Evolutionary conservation across 2,888 invertebrate genomes (phyloP), one percentile per base, ranked within the genome.

Genomic region (Drosophila mayaguana): DNA sequence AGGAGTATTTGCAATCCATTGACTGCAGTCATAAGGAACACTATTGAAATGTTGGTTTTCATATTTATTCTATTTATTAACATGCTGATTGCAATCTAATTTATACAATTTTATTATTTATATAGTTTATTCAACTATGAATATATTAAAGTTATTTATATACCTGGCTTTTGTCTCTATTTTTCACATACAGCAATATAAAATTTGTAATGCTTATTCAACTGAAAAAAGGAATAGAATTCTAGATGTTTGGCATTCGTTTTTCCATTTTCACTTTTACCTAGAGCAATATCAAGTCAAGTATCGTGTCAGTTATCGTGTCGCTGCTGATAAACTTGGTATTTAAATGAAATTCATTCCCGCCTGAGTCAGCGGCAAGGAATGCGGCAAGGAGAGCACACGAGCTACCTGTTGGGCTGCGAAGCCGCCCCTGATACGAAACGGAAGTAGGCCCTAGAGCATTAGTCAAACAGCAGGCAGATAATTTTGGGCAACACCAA

Each of bases 401-500:
- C n/a, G n/a, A 54, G 55, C 89, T 84, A 84, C 89, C 84, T 84
- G 84, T 88, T 79, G 84, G 72, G 60, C 63, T 43, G 18, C 38
- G 50, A 43, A 67, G 67, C 65, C 88, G 63, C 70, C 69, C 63
- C 75, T 60, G 63, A 62, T 57, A 53, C 34, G n/a, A 63, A 88
- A 71, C 85, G 85, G 85, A 86, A 86, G 85, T 83, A 70, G 73
- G 25, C 65, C 80, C 70, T 65, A 59, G 76, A 69, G 79, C 86
- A 86, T 86, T 86, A 89, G 86, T 86, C 86, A 88, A 85, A 74
- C 86, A 82, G 86, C 80, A 71, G 86, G 88, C 83, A 72, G 75
- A 74, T 80, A 71, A 62, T 63, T 80, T 63, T 56, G 68, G 76
- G 88, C 67, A 78, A 78, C 63, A 81, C 80, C 90, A 83, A 87